These are phyloP conservation scores for Myzus persicae DNA, from an alignment of 1,140 invertebrate species.

Conservation along the genomic window DNA sequence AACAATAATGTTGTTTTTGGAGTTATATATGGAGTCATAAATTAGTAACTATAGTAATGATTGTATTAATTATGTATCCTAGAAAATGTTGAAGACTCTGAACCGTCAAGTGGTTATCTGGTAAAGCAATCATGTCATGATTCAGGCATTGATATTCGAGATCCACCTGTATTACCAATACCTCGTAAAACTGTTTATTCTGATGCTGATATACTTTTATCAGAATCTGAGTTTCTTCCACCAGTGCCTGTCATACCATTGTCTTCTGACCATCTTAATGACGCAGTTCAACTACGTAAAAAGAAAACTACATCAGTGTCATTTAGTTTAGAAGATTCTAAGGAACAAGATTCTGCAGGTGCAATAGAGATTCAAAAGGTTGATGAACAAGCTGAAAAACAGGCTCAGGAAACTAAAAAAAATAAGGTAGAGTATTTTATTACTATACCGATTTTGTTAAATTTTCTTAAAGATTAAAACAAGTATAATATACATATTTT, in stretches of 20 bases:
- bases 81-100: slow-evolving; percentile 36
- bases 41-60: slow-evolving; percentile 5
- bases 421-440: slow-evolving; percentile 65
- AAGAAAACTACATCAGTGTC: slow-evolving; percentile 78
- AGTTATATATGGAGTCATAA: background rate
- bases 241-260: slow-evolving; percentile 72
- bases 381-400: slow-evolving; percentile 66
- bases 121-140: slow-evolving; percentile 84
- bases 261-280: slow-evolving; percentile 64
- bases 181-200: slow-evolving; percentile 71
- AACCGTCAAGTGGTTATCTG: slow-evolving; percentile 64
- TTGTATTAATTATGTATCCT: background rate
- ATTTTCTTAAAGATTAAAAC: background rate
- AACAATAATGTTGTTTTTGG: background rate
- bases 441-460: background rate
- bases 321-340: slow-evolving; percentile 70
- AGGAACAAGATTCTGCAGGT: slow-evolving; percentile 66
- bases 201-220: slow-evolving; percentile 84
- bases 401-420: slow-evolving; percentile 68
- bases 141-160: slow-evolving; percentile 87
- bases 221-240: slow-evolving; percentile 79
- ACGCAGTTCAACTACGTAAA: slow-evolving; percentile 65
- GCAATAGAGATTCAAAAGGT: slow-evolving; percentile 62
- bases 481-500: slow-evolving; percentile 17
- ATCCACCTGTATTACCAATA: slow-evolving; percentile 67